Evolutionary conservation across 2,888 invertebrate species (phyloP).

Genomic region (Sturmia bella): DNA sequence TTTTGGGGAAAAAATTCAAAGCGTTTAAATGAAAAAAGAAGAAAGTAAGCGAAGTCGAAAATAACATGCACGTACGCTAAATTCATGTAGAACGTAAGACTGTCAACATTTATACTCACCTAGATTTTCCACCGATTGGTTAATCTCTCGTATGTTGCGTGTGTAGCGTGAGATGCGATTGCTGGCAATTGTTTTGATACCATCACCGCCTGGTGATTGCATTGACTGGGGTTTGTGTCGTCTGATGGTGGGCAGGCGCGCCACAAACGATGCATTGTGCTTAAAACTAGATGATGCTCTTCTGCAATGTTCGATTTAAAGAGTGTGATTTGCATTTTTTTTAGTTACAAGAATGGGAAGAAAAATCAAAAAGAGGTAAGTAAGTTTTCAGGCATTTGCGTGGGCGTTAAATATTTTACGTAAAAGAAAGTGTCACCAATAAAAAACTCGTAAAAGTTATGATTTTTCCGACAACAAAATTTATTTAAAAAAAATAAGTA

Average conservation of each 20-base stretch:
- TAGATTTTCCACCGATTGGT: conserved; percentile 89
- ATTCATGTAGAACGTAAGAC: conserved; percentile 22
- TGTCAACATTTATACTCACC: conserved; percentile 82
- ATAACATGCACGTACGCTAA: conserved; percentile 70
- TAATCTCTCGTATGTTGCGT: conserved; percentile 87
- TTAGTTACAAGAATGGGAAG: conserved; percentile 42
- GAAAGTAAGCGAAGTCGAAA: conserved; percentile 69
- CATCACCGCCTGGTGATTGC: conserved; percentile 85
- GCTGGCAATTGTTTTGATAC: conserved; percentile 76
- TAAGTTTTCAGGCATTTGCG: conserved; percentile 8
- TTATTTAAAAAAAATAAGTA: neutral
- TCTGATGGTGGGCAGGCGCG: conserved; percentile 93
- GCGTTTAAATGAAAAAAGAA: conserved; percentile 65
- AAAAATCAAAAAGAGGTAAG: conserved; percentile 56
- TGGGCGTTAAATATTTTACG: conserved; percentile 6
- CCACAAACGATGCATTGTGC: conserved; percentile 96
- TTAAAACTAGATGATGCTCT: conserved; percentile 92
- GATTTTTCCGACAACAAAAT: conserved; percentile 3
- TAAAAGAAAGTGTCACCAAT: conserved; percentile 7
- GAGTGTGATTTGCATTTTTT: conserved; percentile 58
- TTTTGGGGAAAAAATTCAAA: conserved; percentile 58
- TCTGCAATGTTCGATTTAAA: conserved; percentile 80
- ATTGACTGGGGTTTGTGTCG: conserved; percentile 90
- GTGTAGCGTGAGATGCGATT: conserved; percentile 82
- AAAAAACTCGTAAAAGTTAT: conserved; percentile 11